These are phyloP conservation scores for Theristicus caerulescens DNA, from an alignment of 2,113 vertebrate species.

Conservation along the genomic window DNA sequence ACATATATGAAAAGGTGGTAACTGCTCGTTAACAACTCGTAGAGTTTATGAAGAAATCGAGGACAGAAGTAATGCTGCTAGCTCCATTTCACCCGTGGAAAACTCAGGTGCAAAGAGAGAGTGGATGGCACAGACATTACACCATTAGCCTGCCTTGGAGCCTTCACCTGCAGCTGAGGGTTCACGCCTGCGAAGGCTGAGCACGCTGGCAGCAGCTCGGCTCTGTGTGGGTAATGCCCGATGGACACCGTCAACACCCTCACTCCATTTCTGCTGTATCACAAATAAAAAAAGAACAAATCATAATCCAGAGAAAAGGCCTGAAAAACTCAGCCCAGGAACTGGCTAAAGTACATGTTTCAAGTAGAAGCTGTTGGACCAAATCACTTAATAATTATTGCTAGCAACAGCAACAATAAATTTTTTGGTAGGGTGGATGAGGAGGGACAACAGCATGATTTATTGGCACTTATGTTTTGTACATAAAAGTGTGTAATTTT, in stretches of 20 bases:
- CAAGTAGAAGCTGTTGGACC: not conserved
- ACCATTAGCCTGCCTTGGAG: not conserved
- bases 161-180: not conserved
- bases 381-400: not conserved
- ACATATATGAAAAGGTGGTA: not conserved
- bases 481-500: not conserved
- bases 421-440: not conserved
- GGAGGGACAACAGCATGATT: not conserved
- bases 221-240: not conserved
- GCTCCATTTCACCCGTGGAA: not conserved
- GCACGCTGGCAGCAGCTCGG: rapidly evolving
- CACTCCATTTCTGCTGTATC: not conserved
- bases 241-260: not conserved
- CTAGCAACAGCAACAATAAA: not conserved
- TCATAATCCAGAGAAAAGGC: not conserved
- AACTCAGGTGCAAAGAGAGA: not conserved
- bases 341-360: not conserved
- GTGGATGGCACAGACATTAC: not conserved
- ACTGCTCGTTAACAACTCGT: not conserved
- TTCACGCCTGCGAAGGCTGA: rapidly evolving
- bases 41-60: not conserved
- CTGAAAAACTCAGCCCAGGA: not conserved
- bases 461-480: not conserved
- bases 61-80: not conserved
- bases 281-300: not conserved